These are phyloP conservation scores for Temnothorax ravouxi DNA, from an alignment of 2,888 invertebrate species.

Conservation along the genomic window DNA sequence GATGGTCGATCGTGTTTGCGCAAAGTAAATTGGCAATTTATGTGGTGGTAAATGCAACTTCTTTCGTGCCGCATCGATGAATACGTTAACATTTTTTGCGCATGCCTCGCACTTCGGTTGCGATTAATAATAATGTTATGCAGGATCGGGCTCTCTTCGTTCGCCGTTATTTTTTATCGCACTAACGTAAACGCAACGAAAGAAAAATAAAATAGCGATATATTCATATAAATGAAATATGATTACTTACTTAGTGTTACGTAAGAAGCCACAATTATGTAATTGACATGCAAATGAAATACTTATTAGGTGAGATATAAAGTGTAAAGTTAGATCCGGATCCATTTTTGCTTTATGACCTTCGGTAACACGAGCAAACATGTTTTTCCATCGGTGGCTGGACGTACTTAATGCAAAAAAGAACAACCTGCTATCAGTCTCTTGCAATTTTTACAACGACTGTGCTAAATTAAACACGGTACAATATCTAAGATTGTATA, in stretches of 20 bases:
- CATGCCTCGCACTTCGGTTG: not conserved
- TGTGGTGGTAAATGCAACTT: slow-evolving; percentile 23
- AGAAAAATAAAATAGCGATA: not conserved
- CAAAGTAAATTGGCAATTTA: slow-evolving; percentile 51
- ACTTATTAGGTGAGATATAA: slow-evolving; percentile 1
- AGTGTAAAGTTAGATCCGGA: slow-evolving; percentile 15
- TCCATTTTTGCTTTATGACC: slow-evolving; percentile 32
- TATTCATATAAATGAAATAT: not conserved
- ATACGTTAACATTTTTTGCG: slow-evolving; percentile 21
- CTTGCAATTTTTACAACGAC: not conserved
- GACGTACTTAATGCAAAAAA: slow-evolving; percentile 23
- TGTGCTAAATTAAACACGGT: not conserved
- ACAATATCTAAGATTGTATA: not conserved
- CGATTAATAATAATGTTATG: not conserved
- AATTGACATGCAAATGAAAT: slow-evolving; percentile 8
- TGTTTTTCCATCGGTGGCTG: slow-evolving; percentile 21
- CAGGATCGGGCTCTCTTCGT: not conserved
- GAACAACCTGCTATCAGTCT: slow-evolving; percentile 8
- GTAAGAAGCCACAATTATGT: not conserved
- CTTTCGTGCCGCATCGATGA: not conserved
- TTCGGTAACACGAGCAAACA: slow-evolving; percentile 40
- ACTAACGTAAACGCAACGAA: not conserved
- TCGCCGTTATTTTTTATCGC: not conserved
- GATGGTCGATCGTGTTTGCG: slow-evolving; percentile 1
- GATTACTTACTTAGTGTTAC: not conserved